These are phyloP conservation scores for Panzeria rudis DNA, from an alignment of 2,888 invertebrate genomes.

Conservation along the genomic window DNA sequence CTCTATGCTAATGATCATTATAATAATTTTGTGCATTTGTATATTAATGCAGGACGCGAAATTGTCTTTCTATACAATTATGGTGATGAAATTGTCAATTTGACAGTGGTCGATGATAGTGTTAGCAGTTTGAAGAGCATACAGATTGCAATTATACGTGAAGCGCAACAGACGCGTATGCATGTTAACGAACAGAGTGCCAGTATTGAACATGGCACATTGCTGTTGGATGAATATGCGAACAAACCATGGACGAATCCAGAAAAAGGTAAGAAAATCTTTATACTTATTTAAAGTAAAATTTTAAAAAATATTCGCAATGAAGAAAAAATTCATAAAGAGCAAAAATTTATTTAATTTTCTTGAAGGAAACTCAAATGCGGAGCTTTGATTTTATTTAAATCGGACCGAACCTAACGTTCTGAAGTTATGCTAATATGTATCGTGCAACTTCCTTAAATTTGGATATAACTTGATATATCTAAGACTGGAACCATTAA, in stretches of 20 bases:
- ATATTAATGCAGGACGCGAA: conserved; percentile 90
- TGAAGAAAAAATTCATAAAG: too few relatives aligned
- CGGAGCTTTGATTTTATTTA: too few relatives aligned
- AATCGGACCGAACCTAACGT: too few relatives aligned
- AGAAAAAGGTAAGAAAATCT: conserved; percentile 87
- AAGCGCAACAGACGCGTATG: conserved; percentile 89
- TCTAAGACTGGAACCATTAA: too few relatives aligned
- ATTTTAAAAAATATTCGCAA: not conserved
- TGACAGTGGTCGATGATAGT: conserved; percentile 90
- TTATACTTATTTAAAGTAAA: not conserved
- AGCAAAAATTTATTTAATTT: too few relatives aligned
- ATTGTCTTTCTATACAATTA: conserved; percentile 94
- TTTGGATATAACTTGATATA: too few relatives aligned
- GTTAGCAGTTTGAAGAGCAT: conserved; percentile 93
- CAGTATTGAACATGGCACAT: conserved; percentile 88
- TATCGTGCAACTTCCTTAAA: too few relatives aligned
- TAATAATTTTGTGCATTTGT: conserved; percentile 96
- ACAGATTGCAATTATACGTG: conserved; percentile 93
- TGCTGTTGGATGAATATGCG: conserved; percentile 90
- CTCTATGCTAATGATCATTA: conserved; percentile 96
- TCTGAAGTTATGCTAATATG: too few relatives aligned
- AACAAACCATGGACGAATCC: conserved; percentile 95
- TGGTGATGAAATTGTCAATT: conserved; percentile 90
- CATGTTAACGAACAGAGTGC: conserved; percentile 92
- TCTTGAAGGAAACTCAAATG: too few relatives aligned